These are phyloP conservation scores for Brienomyrus brachyistius DNA, from an alignment of 2,113 vertebrate genomes.

Conservation along the genomic window DNA sequence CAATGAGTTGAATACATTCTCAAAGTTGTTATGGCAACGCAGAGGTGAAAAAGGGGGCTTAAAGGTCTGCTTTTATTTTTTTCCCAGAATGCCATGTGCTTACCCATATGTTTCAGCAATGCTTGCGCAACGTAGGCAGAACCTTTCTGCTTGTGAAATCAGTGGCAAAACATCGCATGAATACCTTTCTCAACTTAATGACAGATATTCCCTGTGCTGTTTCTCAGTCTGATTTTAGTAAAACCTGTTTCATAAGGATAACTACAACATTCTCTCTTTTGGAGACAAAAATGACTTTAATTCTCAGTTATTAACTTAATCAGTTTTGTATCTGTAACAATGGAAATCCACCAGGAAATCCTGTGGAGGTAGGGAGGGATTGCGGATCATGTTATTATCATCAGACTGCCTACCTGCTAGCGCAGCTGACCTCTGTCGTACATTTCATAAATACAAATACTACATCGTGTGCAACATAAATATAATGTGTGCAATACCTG, in stretches of 20 bases:
- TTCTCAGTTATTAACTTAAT: slow-evolving; percentile 27
- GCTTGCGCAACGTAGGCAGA: not conserved
- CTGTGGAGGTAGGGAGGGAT: not conserved
- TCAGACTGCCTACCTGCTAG: too few relatives aligned
- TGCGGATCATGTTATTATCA: not conserved
- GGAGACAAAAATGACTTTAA: slow-evolving; percentile 22
- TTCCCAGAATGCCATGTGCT: not conserved
- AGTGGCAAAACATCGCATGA: not conserved
- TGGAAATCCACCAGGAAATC: not conserved
- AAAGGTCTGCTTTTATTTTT: not conserved
- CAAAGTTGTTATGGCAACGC: not conserved
- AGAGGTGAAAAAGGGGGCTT: not conserved
- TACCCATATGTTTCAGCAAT: not conserved
- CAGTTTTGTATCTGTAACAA: slow-evolving; percentile 14
- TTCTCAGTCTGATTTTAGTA: not conserved
- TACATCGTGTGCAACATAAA: too few relatives aligned
- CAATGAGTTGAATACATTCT: not conserved
- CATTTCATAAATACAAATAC: too few relatives aligned
- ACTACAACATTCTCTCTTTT: not conserved
- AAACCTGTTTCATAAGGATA: not conserved
- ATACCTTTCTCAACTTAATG: not conserved
- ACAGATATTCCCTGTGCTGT: not conserved
- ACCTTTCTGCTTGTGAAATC: not conserved
- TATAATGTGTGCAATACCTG: too few relatives aligned
- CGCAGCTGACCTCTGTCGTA: too few relatives aligned